A percentile compares a stretch with the other conserved stretches of the same genome.
Evolutionary conservation across 1,140 invertebrate species (phyloP).

Genomic region (Drosophila neocordata): DNA sequence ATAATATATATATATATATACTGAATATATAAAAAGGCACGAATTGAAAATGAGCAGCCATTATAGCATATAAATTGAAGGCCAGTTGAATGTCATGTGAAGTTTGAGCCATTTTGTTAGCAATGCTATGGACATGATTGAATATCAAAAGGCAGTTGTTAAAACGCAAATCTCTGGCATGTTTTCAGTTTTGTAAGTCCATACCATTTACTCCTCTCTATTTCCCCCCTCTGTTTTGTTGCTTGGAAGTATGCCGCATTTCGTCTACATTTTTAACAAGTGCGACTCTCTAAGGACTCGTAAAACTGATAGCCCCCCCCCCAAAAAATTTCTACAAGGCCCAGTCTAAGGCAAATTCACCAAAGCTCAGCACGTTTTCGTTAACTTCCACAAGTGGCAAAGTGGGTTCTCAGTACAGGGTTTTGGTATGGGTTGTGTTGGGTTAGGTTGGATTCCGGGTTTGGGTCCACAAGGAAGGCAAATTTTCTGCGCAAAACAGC

Average conservation of each 20-base stretch:
- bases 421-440: constrained; percentile 11
- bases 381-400: constrained; percentile 70
- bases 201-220: neutral
- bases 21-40: constrained; percentile 45
- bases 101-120: constrained; percentile 35
- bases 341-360: constrained; percentile 41
- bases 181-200: constrained; percentile 34
- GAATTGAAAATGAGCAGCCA: constrained; percentile 65
- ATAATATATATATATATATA: no score
- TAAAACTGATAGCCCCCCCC: constrained; percentile 66
- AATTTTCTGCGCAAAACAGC: constrained; percentile 56
- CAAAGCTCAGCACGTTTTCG: constrained; percentile 71
- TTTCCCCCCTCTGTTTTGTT: constrained; percentile 15
- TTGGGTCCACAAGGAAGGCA: constrained; percentile 24
- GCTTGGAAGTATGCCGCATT: neutral
- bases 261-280: constrained; percentile 60
- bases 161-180: constrained; percentile 73
- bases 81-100: constrained; percentile 48
- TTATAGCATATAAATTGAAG: constrained; percentile 74
- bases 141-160: constrained; percentile 77
- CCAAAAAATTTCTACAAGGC: neutral
- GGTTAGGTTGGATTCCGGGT: constrained; percentile 1
- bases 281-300: constrained; percentile 70
- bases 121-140: constrained; percentile 67
- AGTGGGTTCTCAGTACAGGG: constrained; percentile 9